Evolutionary conservation across 2,888 invertebrate genomes (phyloP).

Genomic region (Xestia c-nigrum): DNA sequence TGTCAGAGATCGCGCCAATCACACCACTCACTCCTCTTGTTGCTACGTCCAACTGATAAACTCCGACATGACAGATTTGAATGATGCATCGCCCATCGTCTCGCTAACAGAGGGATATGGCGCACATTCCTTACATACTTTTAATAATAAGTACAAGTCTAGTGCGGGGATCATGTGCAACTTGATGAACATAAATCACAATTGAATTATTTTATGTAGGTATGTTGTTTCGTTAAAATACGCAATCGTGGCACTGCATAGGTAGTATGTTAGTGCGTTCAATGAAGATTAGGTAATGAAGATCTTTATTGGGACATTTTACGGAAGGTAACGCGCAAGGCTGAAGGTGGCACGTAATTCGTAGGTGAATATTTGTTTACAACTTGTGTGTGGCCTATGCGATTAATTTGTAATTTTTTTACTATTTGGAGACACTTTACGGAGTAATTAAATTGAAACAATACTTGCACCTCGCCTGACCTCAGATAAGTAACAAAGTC

Average conservation of each 20-base stretch:
- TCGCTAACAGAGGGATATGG: slow-evolving; percentile 29
- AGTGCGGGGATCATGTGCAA: neutral
- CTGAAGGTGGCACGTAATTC: neutral
- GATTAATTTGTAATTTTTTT: slow-evolving; percentile 62
- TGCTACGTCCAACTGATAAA: slow-evolving; percentile 67
- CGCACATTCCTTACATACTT: slow-evolving; percentile 38
- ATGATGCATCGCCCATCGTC: slow-evolving; percentile 69
- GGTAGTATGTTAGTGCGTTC: neutral
- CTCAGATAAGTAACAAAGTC: slow-evolving; percentile 78
- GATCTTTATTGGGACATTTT: neutral
- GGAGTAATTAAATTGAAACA: slow-evolving; percentile 73
- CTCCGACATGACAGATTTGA: slow-evolving; percentile 68
- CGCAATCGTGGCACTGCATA: slow-evolving; percentile 3
- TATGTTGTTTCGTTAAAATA: neutral
- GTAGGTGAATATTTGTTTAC: slow-evolving; percentile 46
- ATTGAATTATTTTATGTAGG: slow-evolving; percentile 2
- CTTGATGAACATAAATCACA: neutral
- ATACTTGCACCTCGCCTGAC: slow-evolving; percentile 74
- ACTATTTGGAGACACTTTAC: slow-evolving; percentile 69
- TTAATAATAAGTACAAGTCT: neutral
- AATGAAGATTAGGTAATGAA: neutral
- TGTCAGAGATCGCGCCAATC: slow-evolving; percentile 76
- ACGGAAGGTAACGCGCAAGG: no score
- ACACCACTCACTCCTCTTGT: slow-evolving; percentile 60
- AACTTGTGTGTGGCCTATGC: slow-evolving; percentile 57